Base-by-base conservation (phyloP, 2,113 vertebrate genomes). In the Austrofundulus limnaeus region DNA sequence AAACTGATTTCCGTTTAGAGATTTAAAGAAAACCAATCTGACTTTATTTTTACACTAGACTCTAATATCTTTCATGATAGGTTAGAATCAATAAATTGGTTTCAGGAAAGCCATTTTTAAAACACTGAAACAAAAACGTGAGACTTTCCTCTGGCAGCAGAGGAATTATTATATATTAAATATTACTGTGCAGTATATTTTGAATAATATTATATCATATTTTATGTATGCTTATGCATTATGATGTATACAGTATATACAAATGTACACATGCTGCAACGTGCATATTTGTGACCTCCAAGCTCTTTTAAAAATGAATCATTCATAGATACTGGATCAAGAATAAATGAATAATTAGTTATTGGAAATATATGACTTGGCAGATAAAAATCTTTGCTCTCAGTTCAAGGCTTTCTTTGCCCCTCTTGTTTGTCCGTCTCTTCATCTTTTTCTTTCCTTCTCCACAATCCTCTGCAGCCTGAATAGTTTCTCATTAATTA, bases 401-500 rank as follows among this genome's bases (percentile, higher is more conserved):
- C 55, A 16, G 34, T 66, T 48, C 47, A n/a, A 63, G 39, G 24
- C 58, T 70, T 43, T 48, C 56, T 49, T 49, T 24, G 56, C 21
- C 39, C 43, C 52, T 17, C 55, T 50, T 6, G 15, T 72, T 61
- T 59, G n/a, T 72, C 70, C 45, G 61, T 85, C 70, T 52, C 70
- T 66, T 66, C 54, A 46, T 80, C 58, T 70, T 61, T 76, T 19
- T 64, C 48, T 34, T 61, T 86, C 80, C 84, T 61, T 80, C 69
- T 59, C 65, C 63, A 54, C 76, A 28, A 73, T 82, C 85, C 85
- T 85, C 75, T 75, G 78, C 66, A 64, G 86, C 75, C 87, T 85
- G 85, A 88, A 89, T 88, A 85, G 85, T 90, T 85, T 80, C 86
- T 89, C 90, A 90, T 92, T 90, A 88, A 92, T 92, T 92, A 89